Evolutionary conservation across 37 sponge, comb jelly and placozoan species (phyloP).

Genomic region (Ephydatia muelleri): DNA sequence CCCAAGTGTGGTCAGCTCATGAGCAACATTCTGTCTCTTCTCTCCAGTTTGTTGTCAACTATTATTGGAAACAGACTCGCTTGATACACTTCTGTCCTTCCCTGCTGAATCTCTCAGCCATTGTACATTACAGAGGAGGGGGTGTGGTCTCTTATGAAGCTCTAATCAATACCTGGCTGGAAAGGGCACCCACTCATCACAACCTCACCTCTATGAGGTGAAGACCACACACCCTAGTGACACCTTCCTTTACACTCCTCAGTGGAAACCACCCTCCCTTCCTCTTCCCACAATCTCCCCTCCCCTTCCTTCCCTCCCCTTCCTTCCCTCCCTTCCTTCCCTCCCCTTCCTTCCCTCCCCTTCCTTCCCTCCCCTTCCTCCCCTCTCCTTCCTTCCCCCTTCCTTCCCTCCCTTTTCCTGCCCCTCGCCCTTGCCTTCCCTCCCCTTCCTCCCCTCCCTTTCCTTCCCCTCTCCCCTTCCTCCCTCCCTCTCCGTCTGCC

Average conservation of each 20-base stretch:
- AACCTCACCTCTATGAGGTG: conserved; percentile 63
- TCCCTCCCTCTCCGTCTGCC: too few species aligned
- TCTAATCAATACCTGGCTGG: conserved; percentile 67
- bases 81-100: conserved; percentile 28
- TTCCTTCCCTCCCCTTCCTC: too few species aligned
- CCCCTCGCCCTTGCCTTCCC: too few species aligned
- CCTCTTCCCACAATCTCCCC: too few species aligned
- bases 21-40: not conserved
- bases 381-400: too few species aligned
- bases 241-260: not conserved
- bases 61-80: conserved; percentile 45
- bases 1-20: not conserved
- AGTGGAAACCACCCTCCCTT: too few species aligned
- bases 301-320: not conserved
- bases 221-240: not conserved
- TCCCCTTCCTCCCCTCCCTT: too few species aligned
- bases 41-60: conserved; percentile 41
- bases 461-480: too few species aligned
- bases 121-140: conserved; percentile 29
- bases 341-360: too few species aligned
- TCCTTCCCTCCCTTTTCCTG: too few species aligned
- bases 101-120: not conserved
- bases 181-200: conserved; percentile 66
- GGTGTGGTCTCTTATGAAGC: conserved; percentile 36
- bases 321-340: too few species aligned